phyloP scores from a whole-genome alignment of 2,888 invertebrate species.

The Torymus tubicola region DNA sequence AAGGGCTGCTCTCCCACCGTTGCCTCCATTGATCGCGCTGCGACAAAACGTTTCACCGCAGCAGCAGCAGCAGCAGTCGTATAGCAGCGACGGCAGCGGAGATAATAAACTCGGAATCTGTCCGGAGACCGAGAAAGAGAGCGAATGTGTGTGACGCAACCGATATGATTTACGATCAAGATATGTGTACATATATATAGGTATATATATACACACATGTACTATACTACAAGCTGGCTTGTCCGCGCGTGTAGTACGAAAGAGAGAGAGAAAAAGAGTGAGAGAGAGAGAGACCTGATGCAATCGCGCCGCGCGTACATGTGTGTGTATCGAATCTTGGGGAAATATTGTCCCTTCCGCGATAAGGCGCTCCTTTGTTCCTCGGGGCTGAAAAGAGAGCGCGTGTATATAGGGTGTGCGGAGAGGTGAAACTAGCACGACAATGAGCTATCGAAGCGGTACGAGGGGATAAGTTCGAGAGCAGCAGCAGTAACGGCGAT shows the following conservation, averaged over 20 bases:
- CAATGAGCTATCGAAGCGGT: no score
- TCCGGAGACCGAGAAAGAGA: no score
- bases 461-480: no score
- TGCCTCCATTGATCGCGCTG: background rate
- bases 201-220: no score
- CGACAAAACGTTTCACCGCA: background rate
- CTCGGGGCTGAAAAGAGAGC: background rate
- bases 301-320: background rate
- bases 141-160: constrained; percentile 23
- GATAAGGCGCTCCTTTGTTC: background rate
- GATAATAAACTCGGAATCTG: no score
- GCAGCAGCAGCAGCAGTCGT: background rate
- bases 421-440: no score
- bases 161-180: constrained; percentile 51
- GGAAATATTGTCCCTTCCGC: constrained; percentile 34
- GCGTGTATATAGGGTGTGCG: background rate
- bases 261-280: no score
- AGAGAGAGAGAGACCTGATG: constrained; percentile 1
- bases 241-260: background rate
- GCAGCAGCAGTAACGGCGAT: no score
- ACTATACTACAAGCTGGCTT: constrained; percentile 34
- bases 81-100: no score
- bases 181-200: no score
- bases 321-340: constrained; percentile 33
- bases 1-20: background rate